A percentile compares a stretch with the other conserved stretches of the same genome.
phyloP scores from a whole-genome alignment of 2,113 vertebrate species.

The Anseranas semipalmata region DNA sequence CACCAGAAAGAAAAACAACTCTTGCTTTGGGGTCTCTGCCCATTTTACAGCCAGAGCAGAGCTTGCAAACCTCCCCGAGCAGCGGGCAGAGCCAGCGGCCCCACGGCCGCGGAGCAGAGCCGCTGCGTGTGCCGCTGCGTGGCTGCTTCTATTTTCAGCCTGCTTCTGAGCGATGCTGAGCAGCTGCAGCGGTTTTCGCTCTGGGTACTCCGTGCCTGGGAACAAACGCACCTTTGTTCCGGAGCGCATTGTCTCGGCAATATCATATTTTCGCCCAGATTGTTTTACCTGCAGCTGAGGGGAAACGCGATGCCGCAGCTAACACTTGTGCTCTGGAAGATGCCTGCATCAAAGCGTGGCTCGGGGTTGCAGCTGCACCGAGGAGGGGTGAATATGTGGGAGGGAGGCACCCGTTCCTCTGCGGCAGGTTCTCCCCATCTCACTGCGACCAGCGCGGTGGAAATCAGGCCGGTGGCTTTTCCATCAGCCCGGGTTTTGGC shows the following conservation, averaged over 20 bases:
- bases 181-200: not conserved
- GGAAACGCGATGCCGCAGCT: not conserved
- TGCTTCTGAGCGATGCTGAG: not conserved
- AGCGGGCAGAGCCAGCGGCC: not conserved
- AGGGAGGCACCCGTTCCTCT: not conserved
- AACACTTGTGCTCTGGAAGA: not conserved
- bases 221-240: slow-evolving; percentile 41
- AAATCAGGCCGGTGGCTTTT: not conserved
- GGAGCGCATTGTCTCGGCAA: not conserved
- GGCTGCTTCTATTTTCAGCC: not conserved
- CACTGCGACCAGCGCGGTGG: not conserved
- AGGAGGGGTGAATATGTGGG: fast-evolving
- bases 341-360: not conserved
- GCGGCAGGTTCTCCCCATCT: not conserved
- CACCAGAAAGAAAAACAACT: not conserved
- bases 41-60: fast-evolving
- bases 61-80: no score
- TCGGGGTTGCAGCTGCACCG: not conserved
- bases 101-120: not conserved
- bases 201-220: not conserved
- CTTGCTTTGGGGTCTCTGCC: not conserved
- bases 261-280: not conserved
- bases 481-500: not conserved
- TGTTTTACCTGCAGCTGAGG: slow-evolving; percentile 48
- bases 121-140: not conserved